phyloP scores from a whole-genome alignment of 1,140 invertebrate genomes.

The Pseudomyrmex pallidus region DNA sequence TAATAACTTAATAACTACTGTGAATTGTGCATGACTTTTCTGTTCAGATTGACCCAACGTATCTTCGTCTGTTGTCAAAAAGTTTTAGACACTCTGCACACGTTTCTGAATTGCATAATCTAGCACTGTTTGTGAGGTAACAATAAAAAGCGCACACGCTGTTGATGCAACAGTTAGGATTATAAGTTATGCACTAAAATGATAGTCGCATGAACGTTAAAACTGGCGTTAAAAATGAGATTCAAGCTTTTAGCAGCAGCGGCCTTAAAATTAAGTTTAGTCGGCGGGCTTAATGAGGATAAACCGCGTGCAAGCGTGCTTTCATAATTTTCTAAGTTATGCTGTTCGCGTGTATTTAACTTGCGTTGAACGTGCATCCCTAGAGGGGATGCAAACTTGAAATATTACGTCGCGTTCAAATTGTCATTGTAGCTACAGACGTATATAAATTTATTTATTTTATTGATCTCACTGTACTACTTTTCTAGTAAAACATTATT shows the following conservation, averaged over 20 bases:
- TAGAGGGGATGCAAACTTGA: slow-evolving; percentile 56
- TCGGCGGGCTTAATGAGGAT: slow-evolving; percentile 84
- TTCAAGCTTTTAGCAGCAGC: slow-evolving; percentile 67
- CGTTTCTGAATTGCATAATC: neutral
- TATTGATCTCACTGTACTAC: neutral
- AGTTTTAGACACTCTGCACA: neutral
- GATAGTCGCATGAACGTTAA: slow-evolving; percentile 26
- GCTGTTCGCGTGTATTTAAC: slow-evolving; percentile 82
- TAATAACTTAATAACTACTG: too few relatives aligned
- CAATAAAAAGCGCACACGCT: neutral
- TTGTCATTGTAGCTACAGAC: neutral
- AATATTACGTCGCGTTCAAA: slow-evolving; percentile 47
- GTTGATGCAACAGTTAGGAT: slow-evolving; percentile 44
- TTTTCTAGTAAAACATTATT: too few relatives aligned
- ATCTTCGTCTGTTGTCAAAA: too few relatives aligned
- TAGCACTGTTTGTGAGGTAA: slow-evolving; percentile 41
- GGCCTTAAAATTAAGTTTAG: slow-evolving; percentile 81
- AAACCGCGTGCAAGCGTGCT: slow-evolving; percentile 83
- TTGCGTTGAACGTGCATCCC: slow-evolving; percentile 73
- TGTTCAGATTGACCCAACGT: too few relatives aligned
- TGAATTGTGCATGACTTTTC: too few relatives aligned
- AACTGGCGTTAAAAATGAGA: slow-evolving; percentile 59
- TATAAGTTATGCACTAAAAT: slow-evolving; percentile 38
- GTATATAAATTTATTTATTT: slow-evolving; percentile 25
- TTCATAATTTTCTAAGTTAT: slow-evolving; percentile 85